Evolutionary conservation across 2,797 vertebrate species (phyloP).

Genomic region (Cyclura pinguis): DNA sequence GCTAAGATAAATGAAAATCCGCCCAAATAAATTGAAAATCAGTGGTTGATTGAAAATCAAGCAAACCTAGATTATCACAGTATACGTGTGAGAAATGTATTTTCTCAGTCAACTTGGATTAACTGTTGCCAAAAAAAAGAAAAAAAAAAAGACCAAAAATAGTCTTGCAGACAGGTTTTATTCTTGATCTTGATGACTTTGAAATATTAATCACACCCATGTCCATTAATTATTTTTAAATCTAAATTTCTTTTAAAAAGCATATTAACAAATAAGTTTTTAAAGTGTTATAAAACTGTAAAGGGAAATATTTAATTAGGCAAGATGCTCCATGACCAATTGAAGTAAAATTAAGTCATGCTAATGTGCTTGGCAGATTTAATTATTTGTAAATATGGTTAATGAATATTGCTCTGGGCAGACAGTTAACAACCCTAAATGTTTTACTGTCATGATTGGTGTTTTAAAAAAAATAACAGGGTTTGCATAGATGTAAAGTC

Average conservation of each 20-base stretch:
- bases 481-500: constrained; percentile 6
- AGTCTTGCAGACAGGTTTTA: constrained; percentile 60
- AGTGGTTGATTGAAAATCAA: too few species aligned
- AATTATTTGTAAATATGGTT: constrained; percentile 77
- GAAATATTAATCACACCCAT: constrained; percentile 83
- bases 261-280: constrained; percentile 77
- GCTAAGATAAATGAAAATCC: not conserved
- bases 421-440: constrained; percentile 57
- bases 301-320: constrained; percentile 81
- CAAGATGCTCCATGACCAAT: constrained; percentile 71
- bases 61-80: too few species aligned
- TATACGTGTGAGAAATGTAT: not conserved
- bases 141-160: not conserved
- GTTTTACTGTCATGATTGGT: constrained; percentile 48
- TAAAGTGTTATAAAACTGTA: constrained; percentile 79
- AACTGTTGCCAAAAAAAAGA: not conserved
- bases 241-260: constrained; percentile 76
- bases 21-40: not conserved
- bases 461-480: constrained; percentile 32
- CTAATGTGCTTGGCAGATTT: constrained; percentile 76
- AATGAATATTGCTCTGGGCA: constrained; percentile 56
- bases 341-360: constrained; percentile 73
- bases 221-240: constrained; percentile 72
- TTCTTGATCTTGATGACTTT: constrained; percentile 77
- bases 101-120: constrained; percentile 59